Percentiles rank a stretch among this genome's conserved stretches.
Conservation (phyloP, 2,113 vertebrate species). For the Chaetorhynchus papuensis region DNA sequence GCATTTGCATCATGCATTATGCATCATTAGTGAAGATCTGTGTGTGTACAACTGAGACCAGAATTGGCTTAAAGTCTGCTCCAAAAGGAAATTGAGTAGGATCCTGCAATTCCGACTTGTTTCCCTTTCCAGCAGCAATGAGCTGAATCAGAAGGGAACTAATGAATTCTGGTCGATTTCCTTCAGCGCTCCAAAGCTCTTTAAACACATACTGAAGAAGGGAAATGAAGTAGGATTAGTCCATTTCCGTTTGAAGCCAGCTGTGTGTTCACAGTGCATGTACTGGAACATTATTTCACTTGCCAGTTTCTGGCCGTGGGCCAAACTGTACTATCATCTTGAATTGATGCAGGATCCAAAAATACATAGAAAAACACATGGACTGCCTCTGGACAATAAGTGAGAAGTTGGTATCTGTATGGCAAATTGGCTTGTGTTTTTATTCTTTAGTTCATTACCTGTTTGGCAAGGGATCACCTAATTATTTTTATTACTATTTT, state of each 20-base stretch:
- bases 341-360: background rate
- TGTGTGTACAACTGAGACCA: background rate
- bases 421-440: background rate
- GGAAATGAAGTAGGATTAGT: conserved; percentile 70
- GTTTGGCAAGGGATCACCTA: background rate
- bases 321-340: conserved; percentile 45
- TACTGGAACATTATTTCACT: conserved; percentile 55
- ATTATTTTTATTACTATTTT: background rate
- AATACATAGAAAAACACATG: background rate
- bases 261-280: conserved; percentile 46
- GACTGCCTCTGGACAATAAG: background rate
- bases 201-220: conserved; percentile 57
- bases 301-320: conserved; percentile 23
- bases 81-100: conserved; percentile 51
- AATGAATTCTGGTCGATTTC: conserved; percentile 57
- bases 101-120: background rate
- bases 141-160: conserved; percentile 60
- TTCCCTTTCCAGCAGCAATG: conserved; percentile 54
- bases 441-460: background rate
- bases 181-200: conserved; percentile 38
- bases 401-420: background rate
- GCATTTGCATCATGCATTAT: background rate
- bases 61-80: background rate
- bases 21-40: background rate
- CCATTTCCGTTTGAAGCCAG: conserved; percentile 71